Evolutionary conservation across 2,113 vertebrate species (phyloP), one percentile per base, ranked within the genome.

Genomic region (Peromyscus polionotus): DNA sequence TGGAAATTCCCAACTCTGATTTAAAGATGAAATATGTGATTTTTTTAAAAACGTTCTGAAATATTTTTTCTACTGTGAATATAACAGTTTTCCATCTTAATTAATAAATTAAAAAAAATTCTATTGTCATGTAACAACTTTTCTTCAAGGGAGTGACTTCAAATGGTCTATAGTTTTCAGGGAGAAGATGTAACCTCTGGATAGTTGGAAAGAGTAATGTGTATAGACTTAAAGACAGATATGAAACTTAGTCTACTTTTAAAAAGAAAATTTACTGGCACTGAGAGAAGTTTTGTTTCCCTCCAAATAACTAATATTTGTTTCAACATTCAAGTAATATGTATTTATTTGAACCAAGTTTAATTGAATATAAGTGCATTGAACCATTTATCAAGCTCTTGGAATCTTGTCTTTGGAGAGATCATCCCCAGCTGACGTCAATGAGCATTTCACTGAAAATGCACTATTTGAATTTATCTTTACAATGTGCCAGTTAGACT

Each of bases 391-490:
- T 91, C 73, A 94, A 72, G 14, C 28, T 76, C 7, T 36, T 81
- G 67, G 8, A 89, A 77, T 5, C 42, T 94, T 95, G 14, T 72
- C 24, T 88, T 79, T 88, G 87, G 68, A 77, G 22, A 83, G 11
- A 54, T 90, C 22, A 80, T 2, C 13, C 88, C 36, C 31, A 76
- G 5, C 7, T 86, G 61, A 24, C 0, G 14, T 65, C 31, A 73
- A 14, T 70, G 42, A 94, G 80, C 48, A 65, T 79, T 96, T 96
- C 48, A 90, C 19, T 63, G 33, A 61, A 96, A 93, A 65, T 81
- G 13, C 4, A 72, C 3, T 28, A 88, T 89, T 91, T 94, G 51
- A 93, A 3, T 20, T 77, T 8, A 7, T 24, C 51, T 93, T 93
- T 63, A 36, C 24, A 76, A 93, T 88, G 0, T 81, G 24, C 14